These are phyloP conservation scores for Ictidomys tridecemlineatus DNA, from an alignment of 2,113 vertebrate genomes.

Conservation along the genomic window DNA sequence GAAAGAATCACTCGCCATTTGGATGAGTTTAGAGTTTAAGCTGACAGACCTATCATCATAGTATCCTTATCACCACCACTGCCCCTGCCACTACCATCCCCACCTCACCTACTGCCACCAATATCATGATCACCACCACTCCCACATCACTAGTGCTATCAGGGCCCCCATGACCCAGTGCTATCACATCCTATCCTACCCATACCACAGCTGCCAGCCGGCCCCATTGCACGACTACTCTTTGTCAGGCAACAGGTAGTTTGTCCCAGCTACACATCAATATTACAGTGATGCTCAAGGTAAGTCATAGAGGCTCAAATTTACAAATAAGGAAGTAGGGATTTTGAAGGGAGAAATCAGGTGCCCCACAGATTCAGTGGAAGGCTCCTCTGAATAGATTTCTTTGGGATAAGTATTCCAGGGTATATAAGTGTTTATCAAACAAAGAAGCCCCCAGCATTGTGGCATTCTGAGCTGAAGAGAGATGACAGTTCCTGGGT, in stretches of 20 bases:
- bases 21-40: background rate
- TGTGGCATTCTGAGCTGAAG: background rate
- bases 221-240: accelerated
- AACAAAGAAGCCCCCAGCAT: background rate
- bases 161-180: too few relatives aligned
- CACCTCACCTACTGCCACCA: too few relatives aligned
- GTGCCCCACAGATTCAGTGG: accelerated
- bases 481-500: background rate
- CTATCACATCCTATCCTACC: background rate
- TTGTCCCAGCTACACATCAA: background rate
- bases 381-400: background rate
- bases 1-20: background rate
- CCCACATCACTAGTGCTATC: accelerated
- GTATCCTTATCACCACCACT: background rate
- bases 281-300: background rate
- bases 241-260: background rate
- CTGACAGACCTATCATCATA: background rate
- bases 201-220: too few relatives aligned
- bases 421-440: background rate
- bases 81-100: accelerated
- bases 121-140: accelerated
- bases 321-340: background rate
- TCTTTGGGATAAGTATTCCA: background rate
- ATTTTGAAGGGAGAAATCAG: background rate
- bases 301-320: background rate